These are phyloP conservation scores for Brachylomia viminalis DNA, from an alignment of 2,888 invertebrate species.

Conservation along the genomic window DNA sequence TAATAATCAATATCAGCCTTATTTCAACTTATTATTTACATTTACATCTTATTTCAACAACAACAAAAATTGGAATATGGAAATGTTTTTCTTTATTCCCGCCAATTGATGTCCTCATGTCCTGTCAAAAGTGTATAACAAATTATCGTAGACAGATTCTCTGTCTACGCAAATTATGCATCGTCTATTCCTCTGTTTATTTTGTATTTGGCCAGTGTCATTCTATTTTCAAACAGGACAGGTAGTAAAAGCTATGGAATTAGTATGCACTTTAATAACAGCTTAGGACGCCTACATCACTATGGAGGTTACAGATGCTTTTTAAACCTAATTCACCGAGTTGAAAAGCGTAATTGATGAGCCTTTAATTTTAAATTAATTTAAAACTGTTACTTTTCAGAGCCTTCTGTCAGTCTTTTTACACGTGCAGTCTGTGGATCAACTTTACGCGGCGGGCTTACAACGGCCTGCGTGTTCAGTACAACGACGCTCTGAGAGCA, in stretches of 20 bases:
- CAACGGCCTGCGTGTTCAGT: no score
- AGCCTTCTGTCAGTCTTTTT: no score
- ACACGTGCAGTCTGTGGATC: no score
- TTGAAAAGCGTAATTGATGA: not conserved
- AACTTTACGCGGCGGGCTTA: no score
- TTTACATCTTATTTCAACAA: no score
- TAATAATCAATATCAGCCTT: not conserved
- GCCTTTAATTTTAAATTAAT: no score
- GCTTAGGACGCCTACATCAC: not conserved
- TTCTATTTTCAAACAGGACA: not conserved
- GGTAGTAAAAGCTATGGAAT: not conserved
- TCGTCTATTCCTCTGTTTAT: not conserved
- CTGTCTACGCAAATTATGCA: no score
- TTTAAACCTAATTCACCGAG: not conserved
- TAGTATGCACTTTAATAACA: not conserved
- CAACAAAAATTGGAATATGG: not conserved
- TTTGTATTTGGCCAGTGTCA: slow-evolving; percentile 2
- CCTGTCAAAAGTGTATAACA: not conserved
- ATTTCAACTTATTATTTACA: no score
- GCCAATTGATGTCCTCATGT: not conserved
- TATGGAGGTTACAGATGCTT: not conserved
- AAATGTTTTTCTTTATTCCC: not conserved
- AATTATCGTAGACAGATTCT: no score
- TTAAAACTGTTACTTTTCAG: no score
- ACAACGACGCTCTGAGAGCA: no score